Base-by-base conservation (phyloP, 2,888 invertebrate species). In the Mythimna ferrago region DNA sequence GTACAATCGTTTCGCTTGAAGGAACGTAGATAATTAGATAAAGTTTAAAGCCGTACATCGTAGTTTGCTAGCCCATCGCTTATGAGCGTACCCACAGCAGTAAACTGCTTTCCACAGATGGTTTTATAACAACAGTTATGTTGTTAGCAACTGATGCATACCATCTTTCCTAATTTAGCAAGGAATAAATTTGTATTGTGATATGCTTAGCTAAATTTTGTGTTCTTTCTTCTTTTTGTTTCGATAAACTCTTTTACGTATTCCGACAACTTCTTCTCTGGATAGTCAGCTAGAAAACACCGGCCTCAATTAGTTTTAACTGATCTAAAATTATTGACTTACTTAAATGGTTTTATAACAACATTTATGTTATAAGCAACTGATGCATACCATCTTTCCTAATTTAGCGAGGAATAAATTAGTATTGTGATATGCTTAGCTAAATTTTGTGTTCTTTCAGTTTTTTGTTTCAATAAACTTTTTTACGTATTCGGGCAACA, bases 21-120 rank as follows among this genome's bases (percentile, higher is more conserved):
- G 84, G 73, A 78, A 84, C 86, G 71, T 77, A 85, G 78, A 86
- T 85, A 85, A 85, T 85, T 84, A 85, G 81, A 80, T 67, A 75
- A 70, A 81, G 82, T 81, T 80, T 73, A 80, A 73, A 71, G 66
- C 75, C 60, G 84, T 83, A 62, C 57, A 69, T 64, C 68, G 85
- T 69, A 72, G 77, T 79, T 76, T 76, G 75, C 78, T 76, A 82
- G 78, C 76, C 77, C 80, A 78, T 74, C 69, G 74, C 80, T 71
- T 81, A 77, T 64, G 65, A 73, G 73, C 60, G 32, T 72, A 66
- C 35, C 53, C 57, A 69, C 61, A 70, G 68, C 56, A 51, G 77
- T 76, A 67, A 86, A 83, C 75, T 75, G 78, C 79, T 74, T 86
- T 68, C 73, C 68, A 77, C 75, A 79, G 71, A 77, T 81, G 71